phyloP scores from a whole-genome alignment of 2,797 vertebrate species.

The Gastrophryne carolinensis region DNA sequence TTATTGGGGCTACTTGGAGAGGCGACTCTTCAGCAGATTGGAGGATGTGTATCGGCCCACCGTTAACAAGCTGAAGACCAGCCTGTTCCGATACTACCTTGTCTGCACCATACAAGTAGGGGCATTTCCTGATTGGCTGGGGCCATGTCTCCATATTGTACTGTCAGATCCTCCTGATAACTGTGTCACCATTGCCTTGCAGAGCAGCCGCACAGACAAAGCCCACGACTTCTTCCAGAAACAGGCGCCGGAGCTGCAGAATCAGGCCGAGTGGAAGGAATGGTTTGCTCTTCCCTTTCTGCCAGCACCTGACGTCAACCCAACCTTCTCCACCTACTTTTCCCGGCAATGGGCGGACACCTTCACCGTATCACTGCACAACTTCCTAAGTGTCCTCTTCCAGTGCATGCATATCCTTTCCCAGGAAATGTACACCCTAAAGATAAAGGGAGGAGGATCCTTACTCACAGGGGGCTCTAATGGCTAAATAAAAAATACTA shows the following conservation, averaged over 20 bases:
- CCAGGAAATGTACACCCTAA: not conserved
- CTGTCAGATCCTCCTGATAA: not conserved
- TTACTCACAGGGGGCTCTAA: too few species aligned
- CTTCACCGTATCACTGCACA: slow-evolving; percentile 94
- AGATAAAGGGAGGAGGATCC: too few species aligned
- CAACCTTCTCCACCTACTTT: slow-evolving; percentile 88
- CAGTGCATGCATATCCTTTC: slow-evolving; percentile 98
- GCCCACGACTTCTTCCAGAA: slow-evolving; percentile 94
- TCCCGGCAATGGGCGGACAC: slow-evolving; percentile 95
- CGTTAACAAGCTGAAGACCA: slow-evolving; percentile 89
- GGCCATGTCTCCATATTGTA: not conserved
- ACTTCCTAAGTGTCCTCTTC: slow-evolving; percentile 95
- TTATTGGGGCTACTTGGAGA: slow-evolving; percentile 91
- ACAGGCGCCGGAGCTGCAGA: slow-evolving; percentile 87
- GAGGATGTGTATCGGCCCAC: slow-evolving; percentile 90
- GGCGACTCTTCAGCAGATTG: slow-evolving; percentile 86
- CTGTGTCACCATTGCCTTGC: slow-evolving; percentile 41
- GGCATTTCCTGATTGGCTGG: not conserved
- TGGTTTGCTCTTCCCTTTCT: slow-evolving; percentile 95
- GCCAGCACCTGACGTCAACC: slow-evolving; percentile 83
- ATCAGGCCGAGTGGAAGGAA: slow-evolving; percentile 91
- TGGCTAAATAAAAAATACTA: too few species aligned
- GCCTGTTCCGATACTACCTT: slow-evolving; percentile 90
- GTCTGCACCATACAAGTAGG: slow-evolving; percentile 88
- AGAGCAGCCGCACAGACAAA: slow-evolving; percentile 86